Conservation (phyloP, 1,140 invertebrate genomes). For the Caenorhabditis brenneri region DNA sequence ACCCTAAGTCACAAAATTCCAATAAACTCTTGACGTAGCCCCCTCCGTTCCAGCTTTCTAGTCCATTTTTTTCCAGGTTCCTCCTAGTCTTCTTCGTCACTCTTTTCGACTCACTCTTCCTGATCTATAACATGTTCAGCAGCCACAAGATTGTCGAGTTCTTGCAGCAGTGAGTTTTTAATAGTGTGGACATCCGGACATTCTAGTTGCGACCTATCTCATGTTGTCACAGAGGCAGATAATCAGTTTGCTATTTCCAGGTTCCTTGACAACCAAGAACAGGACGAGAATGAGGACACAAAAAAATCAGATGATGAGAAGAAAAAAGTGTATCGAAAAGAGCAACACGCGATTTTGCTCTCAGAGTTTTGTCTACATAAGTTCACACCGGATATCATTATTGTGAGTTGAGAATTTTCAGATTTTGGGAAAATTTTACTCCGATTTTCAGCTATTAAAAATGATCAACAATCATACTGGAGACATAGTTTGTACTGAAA, state of each 20-base stretch:
- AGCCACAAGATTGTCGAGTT: conserved; percentile 42
- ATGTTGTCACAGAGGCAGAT: no score
- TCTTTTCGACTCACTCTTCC: conserved; percentile 53
- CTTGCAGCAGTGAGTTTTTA: conserved; percentile 37
- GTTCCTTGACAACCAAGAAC: conserved; percentile 18
- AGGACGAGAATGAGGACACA: not conserved
- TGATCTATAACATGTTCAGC: conserved; percentile 50
- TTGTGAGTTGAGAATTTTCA: conserved; percentile 11
- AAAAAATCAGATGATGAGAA: conserved; percentile 19
- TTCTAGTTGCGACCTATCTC: no score
- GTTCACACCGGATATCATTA: conserved; percentile 31
- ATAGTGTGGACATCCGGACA: no score
- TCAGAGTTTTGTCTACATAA: conserved; percentile 4
- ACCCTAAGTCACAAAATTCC: no score
- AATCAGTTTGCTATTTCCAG: not conserved
- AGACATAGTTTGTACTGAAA: conserved; percentile 58
- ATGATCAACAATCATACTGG: conserved; percentile 59
- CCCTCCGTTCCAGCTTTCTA: not conserved
- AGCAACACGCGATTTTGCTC: not conserved
- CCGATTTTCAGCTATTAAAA: conserved; percentile 43
- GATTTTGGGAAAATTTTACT: conserved; percentile 32
- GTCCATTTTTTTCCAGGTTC: conserved; percentile 46
- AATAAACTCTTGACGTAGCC: not conserved
- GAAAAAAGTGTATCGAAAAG: conserved; percentile 18
- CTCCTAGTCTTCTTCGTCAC: conserved; percentile 64